Evolutionary conservation across 2,113 vertebrate species (phyloP), one percentile per base, ranked within the genome.

Genomic region (Murina feae): DNA sequence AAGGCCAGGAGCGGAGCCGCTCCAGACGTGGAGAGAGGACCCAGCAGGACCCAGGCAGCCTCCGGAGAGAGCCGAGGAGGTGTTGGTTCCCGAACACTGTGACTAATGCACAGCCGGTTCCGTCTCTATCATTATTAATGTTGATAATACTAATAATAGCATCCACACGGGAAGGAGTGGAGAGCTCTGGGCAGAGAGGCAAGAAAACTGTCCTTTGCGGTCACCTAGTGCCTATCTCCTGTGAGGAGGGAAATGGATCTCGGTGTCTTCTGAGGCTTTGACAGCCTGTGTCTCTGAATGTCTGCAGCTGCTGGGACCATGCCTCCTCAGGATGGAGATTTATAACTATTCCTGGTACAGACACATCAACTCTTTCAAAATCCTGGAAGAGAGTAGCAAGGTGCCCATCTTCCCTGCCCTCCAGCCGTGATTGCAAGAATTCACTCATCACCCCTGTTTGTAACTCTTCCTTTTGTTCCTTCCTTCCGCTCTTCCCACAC

Each of bases 101-200:
- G 87, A 80, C 85, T 75, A 75, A 74, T 5, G 93, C 69, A 18
- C 84, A 44, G 75, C 35, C 11, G 4, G 60, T 84, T 71, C 47
- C 35, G 35, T 81, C 90, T 93, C 86, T 90, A 74, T 89, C 84
- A 81, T 85, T 96, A 91, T 95, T 94, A 89, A 92, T 83, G 93
- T 51, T 21, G 86, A 94, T 96, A 89, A 90, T 85, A n/a, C 79
- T 94, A 94, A 95, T 86, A 92, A 95, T 92, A 95, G 91, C 83
- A 30, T 47, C 72, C 2, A 63, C 30, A 42, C 42, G 51, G 78
- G 85, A 80, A 90, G 89, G 79, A 76, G 83, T 71, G 35, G 80
- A 81, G 86, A 9, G 66, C 51, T 69, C 86, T 37, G 88, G 89
- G 71, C 90, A 72, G 82, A 91, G 83, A 94, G 68, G 95, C 89